Evolutionary conservation across 1,140 invertebrate species (phyloP), one percentile per base, ranked within the genome.

Genomic region (Lucilia cuprina): DNA sequence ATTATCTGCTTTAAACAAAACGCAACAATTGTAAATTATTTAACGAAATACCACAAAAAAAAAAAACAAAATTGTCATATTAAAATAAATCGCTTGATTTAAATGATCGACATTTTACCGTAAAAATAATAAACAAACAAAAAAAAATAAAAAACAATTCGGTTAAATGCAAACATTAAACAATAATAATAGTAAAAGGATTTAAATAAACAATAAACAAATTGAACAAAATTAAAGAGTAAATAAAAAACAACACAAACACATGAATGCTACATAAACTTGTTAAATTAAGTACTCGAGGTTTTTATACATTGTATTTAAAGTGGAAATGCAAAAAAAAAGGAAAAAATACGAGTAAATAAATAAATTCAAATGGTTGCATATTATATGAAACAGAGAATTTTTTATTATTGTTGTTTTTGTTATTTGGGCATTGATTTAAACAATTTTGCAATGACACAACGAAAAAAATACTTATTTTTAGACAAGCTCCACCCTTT

Each of bases 401-500:
- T 55, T 55, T 30, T 30, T 30, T 30, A 30, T 30, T 30, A 3
- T 30, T 30, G 9, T 55, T 55, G 17, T 41, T 41, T 8, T 55
- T 55, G 17, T 14, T 55, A 55, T 55, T 55, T 55, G 50, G 50
- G 50, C 50, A 55, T 55, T 55, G 50, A 55, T 55, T 55, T 55
- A 55, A 55, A 55, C 50, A 55, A 55, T 55, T 30, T 55, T 55
- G 50, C 50, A 55, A 8, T 12, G 41, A 8, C 41, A 41, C 2
- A 55, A 55, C 50, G 4, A 17, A 55, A n/a, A 55, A 12, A n/a
- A n/a, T n/a, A 55, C 50, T 7, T 30, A 41, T 41, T 41, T 41
- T 10, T 41, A 41, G 41, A 41, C 41, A 77, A 41, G 74, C 74
- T 77, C 74, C 74, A 41, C 74, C 74, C 74, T 77, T 21, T 74